Evolutionary conservation across 1,140 invertebrate species (phyloP).

Genomic region (Drosophila subpulchrella): DNA sequence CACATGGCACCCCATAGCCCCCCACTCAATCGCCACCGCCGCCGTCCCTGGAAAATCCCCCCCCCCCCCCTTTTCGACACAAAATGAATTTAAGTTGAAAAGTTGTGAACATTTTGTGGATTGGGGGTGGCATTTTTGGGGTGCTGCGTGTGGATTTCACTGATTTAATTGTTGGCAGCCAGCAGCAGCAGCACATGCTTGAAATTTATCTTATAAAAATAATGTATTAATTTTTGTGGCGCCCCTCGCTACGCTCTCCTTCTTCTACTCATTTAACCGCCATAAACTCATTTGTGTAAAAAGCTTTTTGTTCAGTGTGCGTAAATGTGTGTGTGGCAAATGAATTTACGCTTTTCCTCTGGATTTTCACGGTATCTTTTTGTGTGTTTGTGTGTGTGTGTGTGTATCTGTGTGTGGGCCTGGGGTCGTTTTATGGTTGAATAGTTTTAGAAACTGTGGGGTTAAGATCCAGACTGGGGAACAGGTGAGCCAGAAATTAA

Average conservation of each 20-base stretch:
- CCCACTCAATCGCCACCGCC: neutral
- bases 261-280: conserved; percentile 18
- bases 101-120: conserved; percentile 79
- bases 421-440: conserved; percentile 74
- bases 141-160: conserved; percentile 79
- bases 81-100: conserved; percentile 83
- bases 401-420: conserved; percentile 6
- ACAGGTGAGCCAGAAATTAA: conserved; percentile 54
- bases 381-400: neutral
- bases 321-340: conserved; percentile 51
- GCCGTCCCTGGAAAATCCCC: neutral
- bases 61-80: conserved; percentile 39
- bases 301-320: conserved; percentile 59
- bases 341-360: conserved; percentile 72
- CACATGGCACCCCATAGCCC: conserved; percentile 6
- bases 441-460: conserved; percentile 68
- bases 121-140: conserved; percentile 10
- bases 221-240: conserved; percentile 82
- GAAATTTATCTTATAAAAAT: conserved; percentile 82
- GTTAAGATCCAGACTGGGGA: conserved; percentile 39
- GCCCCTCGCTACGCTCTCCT: neutral
- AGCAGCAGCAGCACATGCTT: conserved; percentile 40
- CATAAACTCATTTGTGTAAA: conserved; percentile 82
- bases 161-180: conserved; percentile 76
- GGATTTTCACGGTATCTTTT: conserved; percentile 19